Percentiles rank a stretch among this genome's conserved stretches.
These are phyloP conservation scores for Herpailurus yagouaroundi DNA, from an alignment of 2,113 vertebrate genomes.

Conservation along the genomic window DNA sequence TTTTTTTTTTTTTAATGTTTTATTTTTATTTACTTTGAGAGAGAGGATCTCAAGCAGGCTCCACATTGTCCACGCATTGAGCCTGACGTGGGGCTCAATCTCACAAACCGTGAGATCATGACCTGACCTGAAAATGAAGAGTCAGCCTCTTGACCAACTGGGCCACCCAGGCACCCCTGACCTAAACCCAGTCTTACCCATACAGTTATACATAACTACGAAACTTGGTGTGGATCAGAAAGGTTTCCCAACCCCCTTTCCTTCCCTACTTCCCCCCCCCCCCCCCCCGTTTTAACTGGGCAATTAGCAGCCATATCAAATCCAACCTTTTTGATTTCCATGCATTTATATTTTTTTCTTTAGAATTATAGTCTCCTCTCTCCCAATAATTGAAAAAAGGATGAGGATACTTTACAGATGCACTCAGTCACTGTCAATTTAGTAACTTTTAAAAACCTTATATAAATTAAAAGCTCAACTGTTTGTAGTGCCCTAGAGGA, in stretches of 20 bases:
- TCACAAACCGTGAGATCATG: too few relatives aligned
- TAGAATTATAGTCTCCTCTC: not conserved
- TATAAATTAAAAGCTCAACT: not conserved
- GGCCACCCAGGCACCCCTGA: too few relatives aligned
- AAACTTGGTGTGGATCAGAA: conserved; percentile 7
- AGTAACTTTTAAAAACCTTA: not conserved
- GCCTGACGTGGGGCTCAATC: too few relatives aligned
- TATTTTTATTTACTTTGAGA: too few relatives aligned
- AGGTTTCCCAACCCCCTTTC: not conserved
- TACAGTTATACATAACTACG: not conserved
- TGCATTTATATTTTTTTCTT: conserved; percentile 1
- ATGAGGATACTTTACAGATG: not conserved
- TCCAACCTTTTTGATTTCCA: not conserved
- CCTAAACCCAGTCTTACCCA: not conserved
- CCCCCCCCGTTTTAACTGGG: not conserved
- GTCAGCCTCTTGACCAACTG: too few relatives aligned
- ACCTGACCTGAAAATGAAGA: too few relatives aligned
- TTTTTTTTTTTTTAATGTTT: too few relatives aligned
- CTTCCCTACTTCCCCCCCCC: too few relatives aligned
- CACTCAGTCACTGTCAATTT: not conserved
- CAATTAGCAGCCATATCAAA: not conserved
- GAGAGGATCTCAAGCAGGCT: too few relatives aligned
- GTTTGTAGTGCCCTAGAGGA: not conserved
- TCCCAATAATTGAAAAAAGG: not conserved
- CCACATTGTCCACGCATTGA: too few relatives aligned